phyloP scores from a whole-genome alignment of 2,888 invertebrate species.

The Meandrusa payeni region DNA sequence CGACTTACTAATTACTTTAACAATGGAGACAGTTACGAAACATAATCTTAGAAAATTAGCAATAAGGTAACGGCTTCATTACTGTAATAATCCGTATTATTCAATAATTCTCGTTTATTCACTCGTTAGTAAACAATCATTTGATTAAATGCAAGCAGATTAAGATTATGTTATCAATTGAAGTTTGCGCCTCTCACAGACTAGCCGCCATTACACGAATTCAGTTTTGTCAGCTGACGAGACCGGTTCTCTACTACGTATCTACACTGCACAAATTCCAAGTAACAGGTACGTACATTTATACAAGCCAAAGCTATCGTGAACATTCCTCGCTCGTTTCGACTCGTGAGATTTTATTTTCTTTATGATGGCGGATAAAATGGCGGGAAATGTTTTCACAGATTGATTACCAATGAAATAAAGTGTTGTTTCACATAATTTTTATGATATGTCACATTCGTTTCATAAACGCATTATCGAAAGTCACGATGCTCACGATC shows the following conservation, averaged over 20 bases:
- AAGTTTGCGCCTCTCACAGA: constrained; percentile 31
- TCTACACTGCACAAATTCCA: constrained; percentile 56
- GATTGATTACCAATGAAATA: constrained; percentile 27
- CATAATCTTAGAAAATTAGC: constrained; percentile 8
- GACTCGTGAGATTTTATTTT: constrained; percentile 45
- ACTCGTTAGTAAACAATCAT: constrained; percentile 28
- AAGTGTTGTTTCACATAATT: too few species aligned
- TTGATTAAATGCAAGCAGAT: constrained; percentile 30
- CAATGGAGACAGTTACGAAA: constrained; percentile 9
- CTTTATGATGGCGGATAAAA: constrained; percentile 38
- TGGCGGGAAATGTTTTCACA: constrained; percentile 37
- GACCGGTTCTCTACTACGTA: constrained; percentile 58
- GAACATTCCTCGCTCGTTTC: constrained; percentile 46
- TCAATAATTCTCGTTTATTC: constrained; percentile 18
- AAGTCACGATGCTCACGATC: too few species aligned
- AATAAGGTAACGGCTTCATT: constrained; percentile 8
- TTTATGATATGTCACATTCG: too few species aligned
- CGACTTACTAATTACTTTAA: constrained; percentile 1
- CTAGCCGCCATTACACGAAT: constrained; percentile 47
- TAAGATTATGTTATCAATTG: constrained; percentile 49
- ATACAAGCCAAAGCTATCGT: constrained; percentile 39
- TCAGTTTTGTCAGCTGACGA: constrained; percentile 62
- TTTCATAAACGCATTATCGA: too few species aligned
- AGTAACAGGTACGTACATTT: constrained; percentile 55
- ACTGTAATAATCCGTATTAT: constrained; percentile 7